Evolutionary conservation across 2,888 invertebrate species (phyloP).

Genomic region (Rhodophaea formosa): DNA sequence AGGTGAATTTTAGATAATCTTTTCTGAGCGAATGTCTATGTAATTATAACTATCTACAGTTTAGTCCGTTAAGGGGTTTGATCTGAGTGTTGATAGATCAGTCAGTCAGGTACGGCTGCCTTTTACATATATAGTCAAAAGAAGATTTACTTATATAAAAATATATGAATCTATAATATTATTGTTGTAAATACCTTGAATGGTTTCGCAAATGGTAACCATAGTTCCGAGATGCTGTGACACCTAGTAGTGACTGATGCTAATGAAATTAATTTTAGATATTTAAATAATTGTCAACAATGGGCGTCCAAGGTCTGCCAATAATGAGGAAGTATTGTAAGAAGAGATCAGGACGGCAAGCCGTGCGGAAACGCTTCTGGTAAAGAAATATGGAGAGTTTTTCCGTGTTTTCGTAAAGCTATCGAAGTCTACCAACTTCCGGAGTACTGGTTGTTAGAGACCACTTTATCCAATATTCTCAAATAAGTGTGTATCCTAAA

Average conservation of each 20-base stretch:
- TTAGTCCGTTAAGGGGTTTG: too few relatives aligned
- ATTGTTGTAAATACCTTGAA: conserved; percentile 45
- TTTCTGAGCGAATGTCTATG: too few relatives aligned
- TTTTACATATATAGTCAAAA: too few relatives aligned
- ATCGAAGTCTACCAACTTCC: neutral
- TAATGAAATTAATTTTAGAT: conserved; percentile 54
- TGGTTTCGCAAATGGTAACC: conserved; percentile 55
- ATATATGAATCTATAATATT: too few relatives aligned
- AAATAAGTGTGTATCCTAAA: too few relatives aligned
- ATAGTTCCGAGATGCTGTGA: conserved; percentile 39
- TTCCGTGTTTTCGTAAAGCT: neutral
- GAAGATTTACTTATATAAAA: too few relatives aligned
- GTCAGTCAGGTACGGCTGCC: too few relatives aligned
- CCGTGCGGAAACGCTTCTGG: conserved; percentile 53
- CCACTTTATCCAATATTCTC: neutral
- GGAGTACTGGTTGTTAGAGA: neutral
- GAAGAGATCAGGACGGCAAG: conserved; percentile 30
- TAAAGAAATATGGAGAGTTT: conserved; percentile 10
- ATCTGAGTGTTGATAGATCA: too few relatives aligned
- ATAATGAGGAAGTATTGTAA: conserved; percentile 46
- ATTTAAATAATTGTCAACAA: conserved; percentile 58
- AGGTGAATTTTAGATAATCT: too few relatives aligned
- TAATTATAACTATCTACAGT: too few relatives aligned
- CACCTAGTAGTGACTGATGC: conserved; percentile 47
- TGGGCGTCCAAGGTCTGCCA: conserved; percentile 39